phyloP scores from a whole-genome alignment of 2,797 vertebrate genomes.

The Cercopithecus neglectus region DNA sequence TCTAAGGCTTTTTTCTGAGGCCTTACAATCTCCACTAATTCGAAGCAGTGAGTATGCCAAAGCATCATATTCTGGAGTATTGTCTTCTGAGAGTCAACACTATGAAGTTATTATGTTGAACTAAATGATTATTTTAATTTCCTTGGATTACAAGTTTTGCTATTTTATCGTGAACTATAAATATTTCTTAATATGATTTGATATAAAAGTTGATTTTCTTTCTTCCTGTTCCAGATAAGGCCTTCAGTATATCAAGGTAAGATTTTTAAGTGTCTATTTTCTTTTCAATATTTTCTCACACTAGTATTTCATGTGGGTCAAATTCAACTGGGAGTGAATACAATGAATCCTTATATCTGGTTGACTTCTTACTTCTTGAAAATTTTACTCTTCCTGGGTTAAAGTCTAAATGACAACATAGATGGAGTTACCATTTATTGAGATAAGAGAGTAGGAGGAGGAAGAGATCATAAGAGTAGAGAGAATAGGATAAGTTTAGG shows the following conservation, averaged over 20 bases:
- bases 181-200: background rate
- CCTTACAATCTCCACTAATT: background rate
- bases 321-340: background rate
- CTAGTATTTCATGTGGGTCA: background rate
- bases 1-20: background rate
- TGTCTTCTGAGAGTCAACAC: background rate
- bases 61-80: background rate
- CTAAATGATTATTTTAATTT: slow-evolving; percentile 58
- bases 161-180: background rate
- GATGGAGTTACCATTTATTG: background rate
- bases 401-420: background rate
- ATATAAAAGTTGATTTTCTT: background rate
- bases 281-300: background rate
- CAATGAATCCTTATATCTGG: background rate
- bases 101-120: background rate
- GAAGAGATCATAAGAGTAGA: background rate
- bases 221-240: slow-evolving; percentile 86
- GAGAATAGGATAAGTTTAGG: background rate
- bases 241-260: slow-evolving; percentile 91
- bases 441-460: background rate
- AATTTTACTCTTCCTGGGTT: background rate
- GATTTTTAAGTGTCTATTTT: background rate
- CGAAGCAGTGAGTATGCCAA: background rate
- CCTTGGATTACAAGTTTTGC: slow-evolving; percentile 9
- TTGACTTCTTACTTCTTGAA: background rate